A percentile compares a stretch with the other conserved stretches of the same genome.
These are phyloP conservation scores for Florisuga fusca DNA, from an alignment of 2,797 vertebrate genomes.

Conservation along the genomic window DNA sequence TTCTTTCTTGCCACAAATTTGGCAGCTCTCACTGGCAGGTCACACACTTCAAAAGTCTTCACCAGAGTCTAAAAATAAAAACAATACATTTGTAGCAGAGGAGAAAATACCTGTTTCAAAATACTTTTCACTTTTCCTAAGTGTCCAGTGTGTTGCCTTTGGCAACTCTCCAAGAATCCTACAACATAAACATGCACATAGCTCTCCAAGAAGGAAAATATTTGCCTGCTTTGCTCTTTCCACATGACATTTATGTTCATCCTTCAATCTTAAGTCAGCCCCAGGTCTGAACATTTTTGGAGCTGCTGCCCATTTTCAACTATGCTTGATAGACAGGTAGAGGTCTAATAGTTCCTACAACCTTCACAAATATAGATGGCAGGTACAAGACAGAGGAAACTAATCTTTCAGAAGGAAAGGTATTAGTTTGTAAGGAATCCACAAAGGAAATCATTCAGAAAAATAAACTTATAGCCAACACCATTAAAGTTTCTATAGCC, in stretches of 20 bases:
- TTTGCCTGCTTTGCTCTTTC: background rate
- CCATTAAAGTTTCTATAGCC: background rate
- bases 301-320: background rate
- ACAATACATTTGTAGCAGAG: background rate
- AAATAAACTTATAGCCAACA: background rate
- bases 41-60: constrained; percentile 98
- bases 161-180: background rate
- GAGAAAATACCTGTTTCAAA: background rate
- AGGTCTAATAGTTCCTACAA: background rate
- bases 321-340: background rate
- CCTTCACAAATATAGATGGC: background rate
- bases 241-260: background rate
- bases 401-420: background rate
- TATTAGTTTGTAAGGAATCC: background rate
- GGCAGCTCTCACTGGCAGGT: constrained; percentile 94
- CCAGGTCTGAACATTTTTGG: background rate
- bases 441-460: background rate
- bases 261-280: background rate
- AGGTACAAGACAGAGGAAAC: background rate
- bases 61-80: constrained; percentile 89
- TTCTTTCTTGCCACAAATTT: constrained; percentile 99
- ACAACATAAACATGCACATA: background rate
- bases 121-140: background rate
- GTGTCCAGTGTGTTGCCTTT: background rate
- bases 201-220: background rate